Percentiles rank a stretch among this genome's conserved stretches.
phyloP scores from a whole-genome alignment of 2,888 invertebrate species.

The Xylocampa areola region DNA sequence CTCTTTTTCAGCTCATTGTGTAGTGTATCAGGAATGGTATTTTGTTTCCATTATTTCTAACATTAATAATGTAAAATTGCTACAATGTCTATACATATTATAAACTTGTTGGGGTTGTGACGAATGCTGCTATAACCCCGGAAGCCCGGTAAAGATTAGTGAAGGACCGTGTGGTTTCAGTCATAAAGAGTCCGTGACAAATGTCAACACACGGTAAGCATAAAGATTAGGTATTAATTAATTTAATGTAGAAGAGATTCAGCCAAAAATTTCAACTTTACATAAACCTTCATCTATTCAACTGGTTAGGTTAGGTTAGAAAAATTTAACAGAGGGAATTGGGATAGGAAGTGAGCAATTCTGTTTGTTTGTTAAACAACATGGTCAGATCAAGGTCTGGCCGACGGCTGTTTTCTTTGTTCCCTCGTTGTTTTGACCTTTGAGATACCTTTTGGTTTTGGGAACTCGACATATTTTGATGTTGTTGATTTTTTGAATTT shows the following conservation, averaged over 20 bases:
- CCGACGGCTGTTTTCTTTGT: constrained; percentile 50
- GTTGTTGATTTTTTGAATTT: not conserved
- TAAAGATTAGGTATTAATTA: constrained; percentile 20
- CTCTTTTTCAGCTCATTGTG: too few relatives aligned
- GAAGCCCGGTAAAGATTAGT: too few relatives aligned
- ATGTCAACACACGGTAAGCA: too few relatives aligned
- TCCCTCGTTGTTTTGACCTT: constrained; percentile 25
- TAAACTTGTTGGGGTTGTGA: too few relatives aligned
- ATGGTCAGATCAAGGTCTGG: constrained; percentile 31
- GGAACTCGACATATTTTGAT: constrained; percentile 9
- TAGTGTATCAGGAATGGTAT: too few relatives aligned
- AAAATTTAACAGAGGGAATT: constrained; percentile 40
- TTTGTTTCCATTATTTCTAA: too few relatives aligned
- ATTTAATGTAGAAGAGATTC: constrained; percentile 33
- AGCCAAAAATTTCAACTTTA: constrained; percentile 15
- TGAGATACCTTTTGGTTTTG: constrained; percentile 19
- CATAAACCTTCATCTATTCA: constrained; percentile 13
- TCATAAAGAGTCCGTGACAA: too few relatives aligned
- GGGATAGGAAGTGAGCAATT: constrained; percentile 38
- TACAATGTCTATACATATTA: too few relatives aligned
- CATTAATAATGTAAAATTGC: too few relatives aligned
- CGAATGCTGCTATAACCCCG: too few relatives aligned
- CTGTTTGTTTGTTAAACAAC: constrained; percentile 44
- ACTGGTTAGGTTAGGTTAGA: constrained; percentile 26
- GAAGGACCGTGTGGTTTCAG: too few relatives aligned